Conservation (phyloP, 2,888 invertebrate species). For the Microctonus brassicae region DNA sequence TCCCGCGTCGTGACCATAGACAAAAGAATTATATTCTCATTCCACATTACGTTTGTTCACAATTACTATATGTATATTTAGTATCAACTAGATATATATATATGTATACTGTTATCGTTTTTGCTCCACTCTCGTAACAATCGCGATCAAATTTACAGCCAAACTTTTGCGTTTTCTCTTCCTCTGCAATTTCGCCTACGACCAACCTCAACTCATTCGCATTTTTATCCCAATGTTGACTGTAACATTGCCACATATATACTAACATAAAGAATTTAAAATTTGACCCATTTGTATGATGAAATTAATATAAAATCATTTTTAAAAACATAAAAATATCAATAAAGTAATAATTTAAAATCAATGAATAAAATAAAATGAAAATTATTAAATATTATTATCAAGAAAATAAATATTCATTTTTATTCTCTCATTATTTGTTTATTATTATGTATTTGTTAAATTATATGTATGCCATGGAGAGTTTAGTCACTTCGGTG, state of each 20-base stretch:
- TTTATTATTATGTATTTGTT: background rate
- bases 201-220: slow-evolving; percentile 15
- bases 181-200: slow-evolving; percentile 15
- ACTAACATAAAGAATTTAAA: background rate
- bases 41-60: background rate
- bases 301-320: background rate
- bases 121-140: slow-evolving; percentile 18
- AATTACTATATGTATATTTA: background rate
- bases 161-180: slow-evolving; percentile 37
- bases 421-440: background rate
- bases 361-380: too few relatives aligned
- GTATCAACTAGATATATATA: too few relatives aligned
- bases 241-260: slow-evolving; percentile 16
- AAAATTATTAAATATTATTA: too few relatives aligned
- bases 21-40: slow-evolving; percentile 9
- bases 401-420: too few relatives aligned
- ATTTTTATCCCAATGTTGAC: background rate
- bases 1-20: background rate
- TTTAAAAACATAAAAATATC: background rate
- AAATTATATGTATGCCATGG: background rate
- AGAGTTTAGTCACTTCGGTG: background rate
- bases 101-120: slow-evolving; percentile 28
- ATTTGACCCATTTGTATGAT: slow-evolving; percentile 18
- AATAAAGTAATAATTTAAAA: background rate
- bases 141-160: slow-evolving; percentile 22